Evolutionary conservation across 1,140 invertebrate species (phyloP).

Genomic region (Drosophila trapezifrons): DNA sequence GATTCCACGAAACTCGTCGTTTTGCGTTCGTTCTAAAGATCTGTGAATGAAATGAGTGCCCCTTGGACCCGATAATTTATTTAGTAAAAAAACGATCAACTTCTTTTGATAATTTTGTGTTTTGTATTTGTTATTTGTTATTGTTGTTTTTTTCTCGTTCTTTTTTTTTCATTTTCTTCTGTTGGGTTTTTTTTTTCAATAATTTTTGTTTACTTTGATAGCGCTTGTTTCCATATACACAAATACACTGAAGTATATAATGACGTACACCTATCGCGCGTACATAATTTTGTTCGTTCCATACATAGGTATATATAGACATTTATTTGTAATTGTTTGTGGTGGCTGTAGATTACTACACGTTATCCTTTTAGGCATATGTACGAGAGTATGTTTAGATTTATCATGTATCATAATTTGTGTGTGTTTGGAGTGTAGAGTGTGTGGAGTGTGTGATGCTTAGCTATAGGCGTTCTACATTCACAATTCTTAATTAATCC

Average conservation of each 20-base stretch:
- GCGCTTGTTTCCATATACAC: conserved; percentile 70
- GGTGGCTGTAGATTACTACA: conserved; percentile 93
- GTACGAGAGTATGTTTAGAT: conserved; percentile 63
- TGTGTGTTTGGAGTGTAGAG: conserved; percentile 27
- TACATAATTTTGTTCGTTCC: conserved; percentile 40
- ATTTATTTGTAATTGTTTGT: conserved; percentile 75
- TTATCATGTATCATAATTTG: conserved; percentile 59
- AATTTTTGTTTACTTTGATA: conserved; percentile 54
- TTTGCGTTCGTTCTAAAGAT: not conserved
- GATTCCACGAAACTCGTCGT: no score
- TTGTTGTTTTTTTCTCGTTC: conserved; percentile 37
- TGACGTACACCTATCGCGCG: conserved; percentile 32
- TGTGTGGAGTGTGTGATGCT: conserved; percentile 38
- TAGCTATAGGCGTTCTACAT: conserved; percentile 47
- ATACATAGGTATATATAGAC: conserved; percentile 58
- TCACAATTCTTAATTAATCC: conserved; percentile 44
- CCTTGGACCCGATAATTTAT: not conserved
- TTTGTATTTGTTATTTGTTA: conserved; percentile 55
- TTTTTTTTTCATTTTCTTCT: conserved; percentile 26
- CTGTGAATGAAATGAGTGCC: not conserved
- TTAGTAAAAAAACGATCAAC: conserved; percentile 8
- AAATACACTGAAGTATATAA: conserved; percentile 49
- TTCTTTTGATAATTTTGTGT: conserved; percentile 61
- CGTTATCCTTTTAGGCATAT: conserved; percentile 80
- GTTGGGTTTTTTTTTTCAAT: conserved; percentile 25